Percentiles rank a stretch among this genome's conserved stretches.
phyloP scores from a whole-genome alignment of 1,140 invertebrate genomes.

The Eueides isabella region DNA sequence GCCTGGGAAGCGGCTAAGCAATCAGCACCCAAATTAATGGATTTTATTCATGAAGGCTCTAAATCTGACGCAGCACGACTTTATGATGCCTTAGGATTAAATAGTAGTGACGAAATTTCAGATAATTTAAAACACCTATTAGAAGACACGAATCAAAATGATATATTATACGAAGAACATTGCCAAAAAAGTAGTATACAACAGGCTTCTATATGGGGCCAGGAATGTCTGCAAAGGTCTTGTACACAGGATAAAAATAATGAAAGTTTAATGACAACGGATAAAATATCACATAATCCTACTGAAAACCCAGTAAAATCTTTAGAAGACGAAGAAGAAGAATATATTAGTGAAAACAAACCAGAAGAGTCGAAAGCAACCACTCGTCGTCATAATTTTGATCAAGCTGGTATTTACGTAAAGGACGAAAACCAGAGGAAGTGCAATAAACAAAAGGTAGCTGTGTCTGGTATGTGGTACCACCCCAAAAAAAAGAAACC shows the following conservation, averaged over 20 bases:
- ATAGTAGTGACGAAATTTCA: conserved; percentile 52
- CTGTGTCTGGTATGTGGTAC: conserved; percentile 70
- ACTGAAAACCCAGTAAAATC: conserved; percentile 48
- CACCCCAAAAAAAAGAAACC: conserved; percentile 78
- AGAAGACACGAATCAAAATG: conserved; percentile 46
- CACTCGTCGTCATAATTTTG: conserved; percentile 65
- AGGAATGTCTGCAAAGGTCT: conserved; percentile 43
- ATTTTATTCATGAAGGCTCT: conserved; percentile 73
- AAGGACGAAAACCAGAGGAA: conserved; percentile 71
- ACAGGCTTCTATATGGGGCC: conserved; percentile 56
- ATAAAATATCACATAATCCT: conserved; percentile 46
- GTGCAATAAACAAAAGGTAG: conserved; percentile 58
- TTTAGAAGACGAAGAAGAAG: conserved; percentile 47
- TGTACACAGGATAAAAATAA: conserved; percentile 40
- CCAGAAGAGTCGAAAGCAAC: conserved; percentile 52
- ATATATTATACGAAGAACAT: conserved; percentile 46
- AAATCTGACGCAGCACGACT: conserved; percentile 73
- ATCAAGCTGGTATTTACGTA: conserved; percentile 69
- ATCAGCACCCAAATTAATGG: conserved; percentile 77
- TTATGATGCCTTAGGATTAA: conserved; percentile 71
- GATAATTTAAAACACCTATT: conserved; percentile 60
- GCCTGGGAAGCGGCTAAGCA: conserved; percentile 81
- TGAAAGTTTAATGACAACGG: conserved; percentile 46
- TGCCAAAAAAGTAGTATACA: conserved; percentile 50
- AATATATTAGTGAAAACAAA: conserved; percentile 45